Evolutionary conservation across 2,113 vertebrate genomes (phyloP).

Genomic region (Phalacrocorax carbo): DNA sequence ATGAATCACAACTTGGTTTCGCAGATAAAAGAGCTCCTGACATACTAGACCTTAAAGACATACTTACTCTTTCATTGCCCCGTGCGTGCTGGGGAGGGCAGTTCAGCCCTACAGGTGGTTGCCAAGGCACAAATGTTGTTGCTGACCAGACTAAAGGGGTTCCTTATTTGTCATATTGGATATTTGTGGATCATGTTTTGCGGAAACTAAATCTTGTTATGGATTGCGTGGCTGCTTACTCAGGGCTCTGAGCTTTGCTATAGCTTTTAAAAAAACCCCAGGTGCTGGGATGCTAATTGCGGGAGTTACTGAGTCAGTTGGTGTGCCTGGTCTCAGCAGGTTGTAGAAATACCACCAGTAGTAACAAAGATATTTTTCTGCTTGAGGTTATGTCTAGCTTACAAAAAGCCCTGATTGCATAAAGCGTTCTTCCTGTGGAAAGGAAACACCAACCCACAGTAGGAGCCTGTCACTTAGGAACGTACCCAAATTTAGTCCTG

Average conservation of each 20-base stretch:
- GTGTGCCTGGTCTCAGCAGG: not conserved
- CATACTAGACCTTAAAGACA: not conserved
- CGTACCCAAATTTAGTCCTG: not conserved
- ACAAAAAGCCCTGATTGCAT: not conserved
- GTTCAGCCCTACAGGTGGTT: not conserved
- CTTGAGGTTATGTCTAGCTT: slow-evolving; percentile 7
- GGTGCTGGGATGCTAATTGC: not conserved
- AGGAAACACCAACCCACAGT: not conserved
- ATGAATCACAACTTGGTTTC: not conserved
- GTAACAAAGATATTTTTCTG: not conserved
- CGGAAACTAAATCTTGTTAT: not conserved
- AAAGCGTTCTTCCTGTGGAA: not conserved
- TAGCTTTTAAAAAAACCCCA: not conserved
- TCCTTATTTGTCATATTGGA: not conserved
- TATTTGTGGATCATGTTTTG: not conserved
- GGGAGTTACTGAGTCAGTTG: not conserved
- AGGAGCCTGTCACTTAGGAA: slow-evolving; percentile 26
- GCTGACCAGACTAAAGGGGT: not conserved
- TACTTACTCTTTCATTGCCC: not conserved
- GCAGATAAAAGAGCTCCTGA: not conserved
- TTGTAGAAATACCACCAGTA: not conserved
- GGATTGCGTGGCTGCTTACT: not conserved
- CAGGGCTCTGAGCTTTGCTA: not conserved
- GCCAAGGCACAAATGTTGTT: not conserved
- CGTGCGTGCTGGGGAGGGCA: not conserved